phyloP scores from a whole-genome alignment of 2,113 vertebrate genomes.

The Centropristis striata region DNA sequence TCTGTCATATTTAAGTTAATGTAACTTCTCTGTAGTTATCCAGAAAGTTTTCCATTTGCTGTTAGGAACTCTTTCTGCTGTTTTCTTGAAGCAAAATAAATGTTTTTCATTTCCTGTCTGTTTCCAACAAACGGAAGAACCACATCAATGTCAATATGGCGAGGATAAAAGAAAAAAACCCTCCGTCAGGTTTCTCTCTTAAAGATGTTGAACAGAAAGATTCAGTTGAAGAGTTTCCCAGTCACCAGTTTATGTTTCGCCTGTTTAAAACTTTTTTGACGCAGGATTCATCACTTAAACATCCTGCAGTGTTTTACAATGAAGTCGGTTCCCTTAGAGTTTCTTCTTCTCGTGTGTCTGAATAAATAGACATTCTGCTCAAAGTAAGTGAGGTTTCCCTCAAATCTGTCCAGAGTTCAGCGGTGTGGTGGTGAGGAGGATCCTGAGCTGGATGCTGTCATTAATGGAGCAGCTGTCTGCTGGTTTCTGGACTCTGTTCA shows the following conservation, averaged over 20 bases:
- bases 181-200: neutral
- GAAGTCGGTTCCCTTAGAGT: no score
- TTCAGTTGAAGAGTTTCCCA: no score
- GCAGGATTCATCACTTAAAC: no score
- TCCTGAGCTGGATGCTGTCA: conserved; percentile 6
- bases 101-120: conserved; percentile 28
- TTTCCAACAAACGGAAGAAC: conserved; percentile 3
- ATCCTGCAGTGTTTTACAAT: neutral
- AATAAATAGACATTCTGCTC: neutral
- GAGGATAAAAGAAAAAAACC: no score
- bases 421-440: neutral
- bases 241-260: no score
- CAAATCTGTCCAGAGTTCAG: neutral
- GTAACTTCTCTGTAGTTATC: neutral
- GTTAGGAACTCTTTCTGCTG: neutral
- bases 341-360: neutral
- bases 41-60: conserved; percentile 3
- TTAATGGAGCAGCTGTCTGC: conserved; percentile 30
- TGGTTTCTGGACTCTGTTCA: conserved; percentile 32
- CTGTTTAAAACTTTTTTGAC: no score
- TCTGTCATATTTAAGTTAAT: neutral
- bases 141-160: no score
- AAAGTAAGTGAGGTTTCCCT: conserved; percentile 1
- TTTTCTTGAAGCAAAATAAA: conserved; percentile 21
- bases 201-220: neutral